Evolutionary conservation across 1,140 invertebrate genomes (phyloP).

Genomic region (Sarcophaga peregrina): DNA sequence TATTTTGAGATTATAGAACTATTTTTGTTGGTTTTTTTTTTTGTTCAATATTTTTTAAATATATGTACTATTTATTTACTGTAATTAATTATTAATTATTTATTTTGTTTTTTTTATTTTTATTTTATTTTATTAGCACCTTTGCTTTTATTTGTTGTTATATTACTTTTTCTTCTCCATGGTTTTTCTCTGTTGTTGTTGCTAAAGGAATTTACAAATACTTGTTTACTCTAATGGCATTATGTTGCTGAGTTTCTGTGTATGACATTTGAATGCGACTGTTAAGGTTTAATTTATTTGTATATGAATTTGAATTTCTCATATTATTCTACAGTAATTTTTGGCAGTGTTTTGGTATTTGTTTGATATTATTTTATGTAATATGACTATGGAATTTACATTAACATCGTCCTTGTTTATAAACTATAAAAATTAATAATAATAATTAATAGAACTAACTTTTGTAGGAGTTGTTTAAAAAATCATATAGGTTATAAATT

Average conservation of each 20-base stretch:
- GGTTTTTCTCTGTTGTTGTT: not conserved
- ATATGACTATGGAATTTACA: constrained; percentile 11
- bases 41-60: constrained; percentile 20
- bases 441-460: no score
- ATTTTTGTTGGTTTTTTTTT: constrained; percentile 15
- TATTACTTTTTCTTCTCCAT: constrained; percentile 38
- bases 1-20: constrained; percentile 42
- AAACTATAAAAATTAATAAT: not conserved
- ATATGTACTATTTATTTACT: constrained; percentile 29
- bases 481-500: no score
- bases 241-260: not conserved
- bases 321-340: constrained; percentile 5
- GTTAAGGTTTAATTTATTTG: constrained; percentile 4
- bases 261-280: constrained; percentile 15
- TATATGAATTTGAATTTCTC: constrained; percentile 26
- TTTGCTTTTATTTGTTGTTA: constrained; percentile 43
- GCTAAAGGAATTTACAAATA: not conserved
- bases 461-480: no score
- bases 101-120: constrained; percentile 23
- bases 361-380: not conserved
- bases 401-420: constrained; percentile 35
- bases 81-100: constrained; percentile 26
- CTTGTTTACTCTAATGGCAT: not conserved
- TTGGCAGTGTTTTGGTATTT: constrained; percentile 33
- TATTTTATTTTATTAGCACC: constrained; percentile 29